Conservation (phyloP, 2,113 vertebrate genomes). For the Brachirus orientalis region DNA sequence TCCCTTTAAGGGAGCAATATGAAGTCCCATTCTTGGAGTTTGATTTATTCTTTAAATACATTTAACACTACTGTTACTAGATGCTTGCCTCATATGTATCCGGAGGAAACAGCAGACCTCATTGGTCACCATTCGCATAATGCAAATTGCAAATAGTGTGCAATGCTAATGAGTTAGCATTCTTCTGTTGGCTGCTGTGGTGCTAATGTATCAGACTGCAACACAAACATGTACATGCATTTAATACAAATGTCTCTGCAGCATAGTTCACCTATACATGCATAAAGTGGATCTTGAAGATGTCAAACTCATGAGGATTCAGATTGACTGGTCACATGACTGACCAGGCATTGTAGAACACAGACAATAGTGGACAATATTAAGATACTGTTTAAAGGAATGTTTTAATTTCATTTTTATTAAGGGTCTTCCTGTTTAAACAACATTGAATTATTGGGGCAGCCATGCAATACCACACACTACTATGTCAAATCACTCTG, state of each 20-base stretch:
- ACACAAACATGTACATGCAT: slow-evolving; percentile 19
- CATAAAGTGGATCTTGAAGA: slow-evolving; percentile 17
- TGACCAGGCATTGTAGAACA: slow-evolving; percentile 20
- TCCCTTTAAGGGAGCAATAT: slow-evolving; percentile 14
- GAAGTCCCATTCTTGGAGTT: slow-evolving; percentile 17
- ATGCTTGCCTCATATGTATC: slow-evolving; percentile 45
- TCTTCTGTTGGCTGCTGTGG: slow-evolving; percentile 52
- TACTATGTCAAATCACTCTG: slow-evolving; percentile 2
- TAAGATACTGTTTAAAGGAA: slow-evolving; percentile 14
- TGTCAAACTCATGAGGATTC: slow-evolving; percentile 3
- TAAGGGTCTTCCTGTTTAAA: slow-evolving; percentile 46
- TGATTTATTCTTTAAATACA: slow-evolving; percentile 34
- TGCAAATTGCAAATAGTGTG: slow-evolving; percentile 37
- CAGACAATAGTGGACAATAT: neutral
- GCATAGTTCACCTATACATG: neutral
- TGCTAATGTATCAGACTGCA: slow-evolving; percentile 56
- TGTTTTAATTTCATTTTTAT: slow-evolving; percentile 13
- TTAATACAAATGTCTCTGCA: slow-evolving; percentile 24
- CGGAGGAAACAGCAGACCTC: slow-evolving; percentile 36
- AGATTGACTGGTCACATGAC: neutral
- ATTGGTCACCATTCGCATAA: slow-evolving; percentile 25
- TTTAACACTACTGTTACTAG: slow-evolving; percentile 49
- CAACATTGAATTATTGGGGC: neutral
- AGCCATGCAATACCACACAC: slow-evolving; percentile 13
- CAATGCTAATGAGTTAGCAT: slow-evolving; percentile 15